Percentiles rank a stretch among this genome's conserved stretches.
Conservation (phyloP, 2,888 invertebrate genomes). For the Tanytarsus gracilentus region DNA sequence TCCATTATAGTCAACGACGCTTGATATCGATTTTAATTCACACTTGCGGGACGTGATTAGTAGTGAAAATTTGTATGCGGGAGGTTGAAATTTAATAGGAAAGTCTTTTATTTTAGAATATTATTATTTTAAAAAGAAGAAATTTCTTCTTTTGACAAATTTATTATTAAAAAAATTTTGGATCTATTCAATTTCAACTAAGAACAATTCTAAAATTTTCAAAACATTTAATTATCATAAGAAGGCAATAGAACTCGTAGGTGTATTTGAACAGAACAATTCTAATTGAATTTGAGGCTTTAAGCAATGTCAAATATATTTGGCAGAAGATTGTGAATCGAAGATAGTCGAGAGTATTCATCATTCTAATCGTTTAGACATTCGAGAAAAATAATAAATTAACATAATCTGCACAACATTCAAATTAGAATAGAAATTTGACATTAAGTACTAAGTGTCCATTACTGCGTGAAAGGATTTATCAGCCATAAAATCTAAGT, state of each 20-base stretch:
- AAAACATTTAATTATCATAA: constrained; percentile 18
- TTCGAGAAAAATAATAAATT: too few species aligned
- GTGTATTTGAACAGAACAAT: neutral
- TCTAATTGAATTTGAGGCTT: neutral
- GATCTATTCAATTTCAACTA: neutral
- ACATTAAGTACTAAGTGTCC: neutral
- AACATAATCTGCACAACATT: neutral
- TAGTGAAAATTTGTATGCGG: too few species aligned
- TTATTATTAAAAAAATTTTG: neutral
- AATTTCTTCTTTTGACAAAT: neutral
- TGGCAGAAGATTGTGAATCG: neutral
- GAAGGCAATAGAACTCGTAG: constrained; percentile 18
- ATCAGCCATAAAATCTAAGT: neutral
- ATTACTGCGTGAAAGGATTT: too few species aligned
- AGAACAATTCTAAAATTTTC: neutral
- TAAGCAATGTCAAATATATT: neutral
- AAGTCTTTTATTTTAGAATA: too few species aligned
- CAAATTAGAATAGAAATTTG: neutral
- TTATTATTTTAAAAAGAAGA: too few species aligned
- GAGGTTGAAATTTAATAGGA: too few species aligned
- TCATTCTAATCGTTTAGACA: too few species aligned
- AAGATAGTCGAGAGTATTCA: neutral
- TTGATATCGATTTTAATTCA: constrained; percentile 10
- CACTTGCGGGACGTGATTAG: neutral
- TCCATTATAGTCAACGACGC: constrained; percentile 11